Base-by-base conservation (phyloP, 1,140 invertebrate genomes). In the Sminthurinus signatus region DNA sequence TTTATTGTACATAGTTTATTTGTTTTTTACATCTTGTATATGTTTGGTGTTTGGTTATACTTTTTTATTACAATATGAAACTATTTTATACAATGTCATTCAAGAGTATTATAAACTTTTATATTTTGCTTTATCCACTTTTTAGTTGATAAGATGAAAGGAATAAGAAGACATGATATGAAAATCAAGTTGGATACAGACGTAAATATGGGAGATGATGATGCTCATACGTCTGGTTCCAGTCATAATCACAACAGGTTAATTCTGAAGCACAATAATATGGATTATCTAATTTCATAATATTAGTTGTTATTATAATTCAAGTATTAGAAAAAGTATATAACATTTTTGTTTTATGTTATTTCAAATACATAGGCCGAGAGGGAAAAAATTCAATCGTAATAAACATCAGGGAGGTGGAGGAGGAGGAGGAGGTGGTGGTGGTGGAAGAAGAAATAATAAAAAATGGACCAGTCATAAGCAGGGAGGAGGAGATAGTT, bases 141-240 rank as follows among this genome's bases (percentile, higher is more conserved):
- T 56, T 3, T 31, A 56, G 54, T 36, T 5, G 54, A 56, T 19
- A 12, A 23, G 17, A 21, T 56, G 54, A 31, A 39, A 39, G 54
- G 54, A 15, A 27, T 31, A 8, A 4, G 54, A 39, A 10, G 17
- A 23, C 10, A 32, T 10, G 54, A 42, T 5, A 56, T 56, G 29
- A 36, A 56, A 39, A 56, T 19, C n/a, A 56, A 56, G 39, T 39
- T 36, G 54, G 54, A 56, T 31, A 5, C 31, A 15, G 54, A 56
- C 23, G 32, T 56, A 29, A 39, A 5, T 39, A 56, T 56, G 54
- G 54, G 31, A 5, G 54, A 56, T 56, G 54, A 42, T 4, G 54
- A 56, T 19, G 23, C 8, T 5, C 23, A 12, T 19, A 8, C 44
- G 3, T 12, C 28, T 8, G 4, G 14, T 25, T 52, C 50, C 3